phyloP scores from a whole-genome alignment of 92 coral and sea anemone species.

The Bergia sp. region DNA sequence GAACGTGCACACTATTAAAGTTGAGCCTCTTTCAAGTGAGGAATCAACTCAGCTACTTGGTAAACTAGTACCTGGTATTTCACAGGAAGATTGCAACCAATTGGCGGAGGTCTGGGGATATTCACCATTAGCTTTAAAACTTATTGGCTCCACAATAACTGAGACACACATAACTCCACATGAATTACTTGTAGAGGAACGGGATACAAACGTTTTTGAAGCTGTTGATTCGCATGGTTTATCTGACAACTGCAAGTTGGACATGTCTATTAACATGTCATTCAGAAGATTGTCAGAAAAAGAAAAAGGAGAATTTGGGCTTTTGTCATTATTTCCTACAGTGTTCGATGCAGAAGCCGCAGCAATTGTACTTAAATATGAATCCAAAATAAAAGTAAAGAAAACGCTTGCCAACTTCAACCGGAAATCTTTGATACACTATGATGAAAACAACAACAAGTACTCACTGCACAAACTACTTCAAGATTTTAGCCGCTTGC shows the following conservation, averaged over 20 bases:
- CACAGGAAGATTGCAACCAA: conserved; percentile 7
- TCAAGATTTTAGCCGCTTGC: conserved; percentile 11
- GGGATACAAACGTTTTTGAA: background rate
- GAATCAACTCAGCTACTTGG: background rate
- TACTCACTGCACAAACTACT: background rate
- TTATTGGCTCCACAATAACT: background rate
- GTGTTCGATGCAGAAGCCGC: background rate
- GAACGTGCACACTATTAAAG: background rate
- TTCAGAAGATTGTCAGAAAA: conserved; percentile 8
- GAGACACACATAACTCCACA: conserved; percentile 1
- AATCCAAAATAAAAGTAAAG: background rate
- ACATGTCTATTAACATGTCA: background rate
- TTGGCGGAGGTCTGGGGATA: background rate
- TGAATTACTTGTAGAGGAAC: background rate
- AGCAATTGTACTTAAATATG: background rate
- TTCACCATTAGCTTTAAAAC: conserved; percentile 11
- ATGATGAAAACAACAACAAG: background rate
- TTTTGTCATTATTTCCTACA: background rate
- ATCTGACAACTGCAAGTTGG: background rate
- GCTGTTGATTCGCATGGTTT: background rate
- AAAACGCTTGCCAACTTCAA: background rate
- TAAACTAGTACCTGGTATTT: background rate
- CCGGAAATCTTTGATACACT: background rate
- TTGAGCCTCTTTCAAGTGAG: background rate
- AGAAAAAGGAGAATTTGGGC: background rate